phyloP scores from a whole-genome alignment of 92 coral and sea anemone species.

The Zoanthus gigantus region DNA sequence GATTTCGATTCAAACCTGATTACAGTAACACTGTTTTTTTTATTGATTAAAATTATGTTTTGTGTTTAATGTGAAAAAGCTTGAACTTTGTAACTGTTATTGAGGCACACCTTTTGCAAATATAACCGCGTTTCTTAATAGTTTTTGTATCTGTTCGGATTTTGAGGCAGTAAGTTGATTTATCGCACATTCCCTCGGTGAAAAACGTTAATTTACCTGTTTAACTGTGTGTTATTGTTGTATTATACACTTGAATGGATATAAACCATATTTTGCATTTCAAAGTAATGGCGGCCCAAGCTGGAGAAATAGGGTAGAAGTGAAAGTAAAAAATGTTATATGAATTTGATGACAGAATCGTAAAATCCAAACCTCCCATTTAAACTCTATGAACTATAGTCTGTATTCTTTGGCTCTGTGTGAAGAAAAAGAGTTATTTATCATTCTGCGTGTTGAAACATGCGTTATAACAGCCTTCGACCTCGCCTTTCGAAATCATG shows the following conservation, averaged over 20 bases:
- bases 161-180: background rate
- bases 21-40: background rate
- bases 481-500: too few species aligned
- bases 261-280: background rate
- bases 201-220: background rate
- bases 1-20: background rate
- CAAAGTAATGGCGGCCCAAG: background rate
- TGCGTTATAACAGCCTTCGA: too few species aligned
- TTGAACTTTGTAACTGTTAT: background rate
- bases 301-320: background rate
- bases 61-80: background rate
- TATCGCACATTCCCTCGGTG: background rate
- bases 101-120: conserved; percentile 3
- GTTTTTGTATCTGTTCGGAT: background rate
- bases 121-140: background rate
- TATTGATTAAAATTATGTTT: background rate
- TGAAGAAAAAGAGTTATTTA: too few species aligned
- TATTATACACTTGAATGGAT: background rate
- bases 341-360: background rate
- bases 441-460: too few species aligned
- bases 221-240: background rate
- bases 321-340: background rate
- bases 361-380: too few species aligned
- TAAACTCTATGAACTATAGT: too few species aligned
- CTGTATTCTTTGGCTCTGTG: too few species aligned